Evolutionary conservation across 2,888 invertebrate species (phyloP).

Genomic region (Microctonus hyperodae): DNA sequence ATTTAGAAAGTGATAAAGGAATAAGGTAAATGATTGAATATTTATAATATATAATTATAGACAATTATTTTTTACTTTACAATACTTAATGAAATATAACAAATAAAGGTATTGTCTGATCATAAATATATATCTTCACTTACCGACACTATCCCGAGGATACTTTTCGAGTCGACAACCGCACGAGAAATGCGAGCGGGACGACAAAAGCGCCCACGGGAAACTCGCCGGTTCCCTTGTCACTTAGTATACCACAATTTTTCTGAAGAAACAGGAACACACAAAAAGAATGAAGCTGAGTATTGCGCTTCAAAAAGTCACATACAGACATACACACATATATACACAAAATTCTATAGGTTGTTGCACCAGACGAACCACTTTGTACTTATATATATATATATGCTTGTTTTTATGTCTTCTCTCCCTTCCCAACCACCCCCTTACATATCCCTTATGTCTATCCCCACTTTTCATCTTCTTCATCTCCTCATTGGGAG

Average conservation of each 20-base stretch:
- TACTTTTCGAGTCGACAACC: constrained; percentile 63
- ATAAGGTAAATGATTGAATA: neutral
- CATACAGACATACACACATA: no score
- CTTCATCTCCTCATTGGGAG: constrained; percentile 33
- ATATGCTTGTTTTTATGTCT: constrained; percentile 15
- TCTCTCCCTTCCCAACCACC: constrained; percentile 30
- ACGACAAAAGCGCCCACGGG: constrained; percentile 52
- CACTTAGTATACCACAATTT: constrained; percentile 26
- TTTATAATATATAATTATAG: neutral
- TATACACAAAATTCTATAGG: constrained; percentile 51
- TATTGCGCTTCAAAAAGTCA: constrained; percentile 38
- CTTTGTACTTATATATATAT: constrained; percentile 56
- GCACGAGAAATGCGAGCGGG: constrained; percentile 63
- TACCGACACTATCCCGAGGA: constrained; percentile 60
- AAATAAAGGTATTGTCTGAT: no score
- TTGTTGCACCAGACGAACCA: constrained; percentile 60
- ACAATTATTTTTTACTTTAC: no score
- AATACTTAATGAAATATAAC: no score
- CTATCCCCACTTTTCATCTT: constrained; percentile 16
- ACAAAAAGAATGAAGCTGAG: constrained; percentile 33
- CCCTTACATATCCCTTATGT: constrained; percentile 33
- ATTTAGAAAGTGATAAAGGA: no score
- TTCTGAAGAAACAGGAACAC: constrained; percentile 48
- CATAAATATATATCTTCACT: constrained; percentile 42
- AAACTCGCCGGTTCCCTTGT: constrained; percentile 40